phyloP scores from a whole-genome alignment of 1,140 invertebrate genomes.

The Drosophila ogumai region DNA sequence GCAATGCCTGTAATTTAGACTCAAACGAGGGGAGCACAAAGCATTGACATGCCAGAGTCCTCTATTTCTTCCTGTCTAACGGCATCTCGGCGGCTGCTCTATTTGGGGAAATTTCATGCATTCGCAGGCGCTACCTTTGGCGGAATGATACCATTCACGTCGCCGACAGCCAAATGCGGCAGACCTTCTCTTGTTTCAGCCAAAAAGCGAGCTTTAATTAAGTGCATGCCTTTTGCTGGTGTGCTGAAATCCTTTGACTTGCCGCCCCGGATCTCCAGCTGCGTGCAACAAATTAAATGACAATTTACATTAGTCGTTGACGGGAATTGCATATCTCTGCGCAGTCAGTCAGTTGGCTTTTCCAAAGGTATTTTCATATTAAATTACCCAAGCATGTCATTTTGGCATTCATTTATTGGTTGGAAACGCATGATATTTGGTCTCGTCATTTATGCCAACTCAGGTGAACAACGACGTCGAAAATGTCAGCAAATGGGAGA shows the following conservation, averaged over 20 bases:
- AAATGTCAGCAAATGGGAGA: conserved; percentile 14
- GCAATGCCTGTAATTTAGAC: conserved; percentile 63
- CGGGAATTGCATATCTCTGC: conserved; percentile 16
- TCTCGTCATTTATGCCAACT: conserved; percentile 20
- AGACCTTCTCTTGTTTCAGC: conserved; percentile 4
- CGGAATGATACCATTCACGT: conserved; percentile 17
- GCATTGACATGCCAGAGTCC: conserved; percentile 26
- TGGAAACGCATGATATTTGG: conserved; percentile 8
- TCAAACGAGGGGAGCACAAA: conserved; percentile 40
- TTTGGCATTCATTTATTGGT: conserved; percentile 13
- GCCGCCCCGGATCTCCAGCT: neutral
- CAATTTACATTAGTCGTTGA: conserved; percentile 26
- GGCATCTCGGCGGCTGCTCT: neutral
- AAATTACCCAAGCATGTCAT: conserved; percentile 23
- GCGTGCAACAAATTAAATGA: conserved; percentile 39
- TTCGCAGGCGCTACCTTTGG: conserved; percentile 50
- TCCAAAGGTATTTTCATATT: conserved; percentile 46
- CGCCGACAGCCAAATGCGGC: neutral
- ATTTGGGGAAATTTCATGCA: conserved; percentile 62
- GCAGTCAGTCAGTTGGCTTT: conserved; percentile 9
- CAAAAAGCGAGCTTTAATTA: conserved; percentile 61
- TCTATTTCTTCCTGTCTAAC: conserved; percentile 12
- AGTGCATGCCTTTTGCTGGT: conserved; percentile 57
- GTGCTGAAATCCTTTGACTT: conserved; percentile 50
- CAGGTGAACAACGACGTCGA: conserved; percentile 10